Percentiles rank a stretch among this genome's conserved stretches.
Conservation (phyloP, 1,140 invertebrate genomes). For the Drosophila nebulosa region DNA sequence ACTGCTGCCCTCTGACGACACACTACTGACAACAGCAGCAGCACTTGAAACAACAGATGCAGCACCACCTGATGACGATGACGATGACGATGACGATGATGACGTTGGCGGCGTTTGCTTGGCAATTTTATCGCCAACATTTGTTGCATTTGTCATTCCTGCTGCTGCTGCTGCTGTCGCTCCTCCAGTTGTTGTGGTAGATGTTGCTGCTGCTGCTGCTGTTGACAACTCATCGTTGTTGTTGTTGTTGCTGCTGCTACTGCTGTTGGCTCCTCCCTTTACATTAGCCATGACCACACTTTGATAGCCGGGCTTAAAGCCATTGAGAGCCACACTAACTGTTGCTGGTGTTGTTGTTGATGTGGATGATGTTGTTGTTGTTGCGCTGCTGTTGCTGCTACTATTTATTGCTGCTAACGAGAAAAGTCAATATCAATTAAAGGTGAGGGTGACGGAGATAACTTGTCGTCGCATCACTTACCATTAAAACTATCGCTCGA, state of each 20-base stretch:
- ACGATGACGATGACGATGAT: not conserved
- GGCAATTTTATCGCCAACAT: slow-evolving; percentile 41
- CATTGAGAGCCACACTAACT: slow-evolving; percentile 52
- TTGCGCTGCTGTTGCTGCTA: slow-evolving; percentile 6
- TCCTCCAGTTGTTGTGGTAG: not conserved
- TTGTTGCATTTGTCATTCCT: slow-evolving; percentile 25
- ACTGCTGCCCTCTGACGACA: slow-evolving; percentile 1
- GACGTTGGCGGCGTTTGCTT: slow-evolving; percentile 30
- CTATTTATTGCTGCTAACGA: not conserved
- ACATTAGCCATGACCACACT: slow-evolving; percentile 63
- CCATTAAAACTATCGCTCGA: slow-evolving; percentile 45
- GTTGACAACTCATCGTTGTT: slow-evolving; percentile 19
- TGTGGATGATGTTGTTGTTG: slow-evolving; percentile 8
- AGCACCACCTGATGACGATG: too few species aligned
- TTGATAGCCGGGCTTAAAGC: slow-evolving; percentile 64
- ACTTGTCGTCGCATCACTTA: too few species aligned
- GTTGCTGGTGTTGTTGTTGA: slow-evolving; percentile 14
- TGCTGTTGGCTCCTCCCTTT: slow-evolving; percentile 12
- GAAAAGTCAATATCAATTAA: not conserved
- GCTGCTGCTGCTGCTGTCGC: slow-evolving; percentile 8
- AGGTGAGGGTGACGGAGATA: too few species aligned
- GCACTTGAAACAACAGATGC: too few species aligned
- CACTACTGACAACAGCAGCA: not conserved
- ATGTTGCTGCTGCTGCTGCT: not conserved
- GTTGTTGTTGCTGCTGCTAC: not conserved